Evolutionary conservation across 2,797 vertebrate species (phyloP).

Genomic region (Petrocephalus sullivani): DNA sequence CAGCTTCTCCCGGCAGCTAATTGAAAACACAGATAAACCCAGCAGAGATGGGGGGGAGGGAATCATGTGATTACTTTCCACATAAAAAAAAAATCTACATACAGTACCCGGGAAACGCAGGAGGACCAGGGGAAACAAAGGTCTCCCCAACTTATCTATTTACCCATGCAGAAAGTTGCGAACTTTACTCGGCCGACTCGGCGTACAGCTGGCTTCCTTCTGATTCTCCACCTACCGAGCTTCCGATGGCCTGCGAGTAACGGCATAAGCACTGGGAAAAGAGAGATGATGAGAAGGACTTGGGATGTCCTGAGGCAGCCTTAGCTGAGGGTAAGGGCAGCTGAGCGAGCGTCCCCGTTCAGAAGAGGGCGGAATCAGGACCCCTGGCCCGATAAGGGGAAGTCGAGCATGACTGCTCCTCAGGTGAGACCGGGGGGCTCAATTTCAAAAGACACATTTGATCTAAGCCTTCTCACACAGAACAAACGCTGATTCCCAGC

Average conservation of each 20-base stretch:
- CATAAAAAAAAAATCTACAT: constrained; percentile 48
- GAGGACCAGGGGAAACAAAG: constrained; percentile 44
- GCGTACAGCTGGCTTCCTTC: background rate
- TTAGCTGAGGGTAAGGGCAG: background rate
- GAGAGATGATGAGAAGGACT: background rate
- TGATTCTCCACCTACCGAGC: background rate
- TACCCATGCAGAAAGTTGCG: constrained; percentile 49
- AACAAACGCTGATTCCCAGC: background rate
- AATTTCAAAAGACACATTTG: background rate
- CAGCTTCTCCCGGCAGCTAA: constrained; percentile 55
- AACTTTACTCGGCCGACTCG: constrained; percentile 41
- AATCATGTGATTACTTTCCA: constrained; percentile 49
- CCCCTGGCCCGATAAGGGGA: background rate
- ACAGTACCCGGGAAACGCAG: constrained; percentile 38
- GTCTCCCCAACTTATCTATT: constrained; percentile 56
- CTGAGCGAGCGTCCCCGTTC: constrained; percentile 18
- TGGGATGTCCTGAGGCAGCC: background rate
- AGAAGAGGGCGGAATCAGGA: constrained; percentile 20
- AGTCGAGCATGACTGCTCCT: constrained; percentile 12
- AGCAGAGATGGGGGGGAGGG: constrained; percentile 38
- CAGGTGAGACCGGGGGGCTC: constrained; percentile 22
- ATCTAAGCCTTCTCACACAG: background rate
- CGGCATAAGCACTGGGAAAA: background rate
- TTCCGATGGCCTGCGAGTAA: constrained; percentile 4
- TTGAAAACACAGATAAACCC: constrained; percentile 60